Evolutionary conservation across 1,140 invertebrate genomes (phyloP), one percentile per base, ranked within the genome.

Genomic region (Caenorhabditis inopinata): DNA sequence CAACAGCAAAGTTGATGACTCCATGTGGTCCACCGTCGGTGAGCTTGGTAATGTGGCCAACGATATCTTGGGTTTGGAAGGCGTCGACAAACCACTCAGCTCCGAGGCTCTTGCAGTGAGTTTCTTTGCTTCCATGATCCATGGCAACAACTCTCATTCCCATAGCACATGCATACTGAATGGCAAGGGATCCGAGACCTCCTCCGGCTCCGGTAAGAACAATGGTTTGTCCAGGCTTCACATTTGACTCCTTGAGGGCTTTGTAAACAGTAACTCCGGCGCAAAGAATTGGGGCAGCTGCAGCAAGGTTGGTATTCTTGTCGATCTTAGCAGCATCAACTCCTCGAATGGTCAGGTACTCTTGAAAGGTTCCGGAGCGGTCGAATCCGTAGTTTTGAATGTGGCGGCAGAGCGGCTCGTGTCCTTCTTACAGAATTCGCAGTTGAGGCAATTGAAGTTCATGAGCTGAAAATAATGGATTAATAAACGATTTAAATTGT

Each of bases 161-260:
- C 80, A 83, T 76, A 25, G 74, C 80, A 42, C 68, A 62, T n/a
- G 82, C 82, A 49, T 76, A 83, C 46, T 83, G 80, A 76, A 83
- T 73, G 0, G 79, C 82, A 16, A 83, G 49, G 3, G 45, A 51
- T 0, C 82, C 82, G 5, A 83, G 62, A 11, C 82, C 82, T 21
- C 82, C 82, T 11, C 79, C 82, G n/a, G 81, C 81, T 0, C 82
- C 82, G 12, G 73, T 76, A 35, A 83, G 23, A 1, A 51, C 82
- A 29, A 83, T 45, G 29, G 68, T 73, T 48, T 83, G 73, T 14
- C 82, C 82, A 14, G 82, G 16, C 29, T 83, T 46, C 2, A 82
- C 48, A 12, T 83, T 75, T 9, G 82, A 62, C 42, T 83, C 82
- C 32, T 62, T 83, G 1, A 83, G 27, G 11, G 73, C 82, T 29